Evolutionary conservation across 2,888 invertebrate species (phyloP).

Genomic region (Erebia aethiops): DNA sequence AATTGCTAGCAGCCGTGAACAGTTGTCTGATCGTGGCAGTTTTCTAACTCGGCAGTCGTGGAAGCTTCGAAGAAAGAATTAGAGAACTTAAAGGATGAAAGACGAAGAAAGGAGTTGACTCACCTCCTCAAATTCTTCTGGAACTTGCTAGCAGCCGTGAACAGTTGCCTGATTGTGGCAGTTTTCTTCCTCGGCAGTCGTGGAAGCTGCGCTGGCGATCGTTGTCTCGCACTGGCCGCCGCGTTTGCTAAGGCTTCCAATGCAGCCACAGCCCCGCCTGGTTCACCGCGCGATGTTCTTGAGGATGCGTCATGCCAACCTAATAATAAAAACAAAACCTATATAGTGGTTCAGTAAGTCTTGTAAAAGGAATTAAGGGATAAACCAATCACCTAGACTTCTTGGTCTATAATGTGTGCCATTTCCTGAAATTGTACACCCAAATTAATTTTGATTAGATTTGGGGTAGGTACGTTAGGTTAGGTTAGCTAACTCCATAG

Average conservation of each 20-base stretch:
- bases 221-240: slow-evolving; percentile 71
- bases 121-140: slow-evolving; percentile 95
- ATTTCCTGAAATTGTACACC: no score
- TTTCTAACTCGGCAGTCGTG: slow-evolving; percentile 90
- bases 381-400: no score
- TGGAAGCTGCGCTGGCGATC: slow-evolving; percentile 83
- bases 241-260: slow-evolving; percentile 85
- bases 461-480: no score
- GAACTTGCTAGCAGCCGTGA: slow-evolving; percentile 98
- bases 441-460: no score
- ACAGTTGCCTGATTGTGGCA: slow-evolving; percentile 95
- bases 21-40: slow-evolving; percentile 95
- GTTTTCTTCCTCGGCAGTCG: slow-evolving; percentile 92
- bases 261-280: slow-evolving; percentile 86
- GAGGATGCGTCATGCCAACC: slow-evolving; percentile 53
- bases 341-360: not conserved
- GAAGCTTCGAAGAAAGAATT: slow-evolving; percentile 79
- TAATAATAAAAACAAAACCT: slow-evolving; percentile 10
- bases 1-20: slow-evolving; percentile 97
- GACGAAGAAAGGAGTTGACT: not conserved
- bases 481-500: no score
- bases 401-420: no score
- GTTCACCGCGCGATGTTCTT: slow-evolving; percentile 84
- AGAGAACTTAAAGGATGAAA: no score
- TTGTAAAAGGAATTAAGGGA: not conserved